Percentiles rank a stretch among this genome's conserved stretches.
Conservation (phyloP, 2,797 vertebrate species). For the Vultur gryphus region DNA sequence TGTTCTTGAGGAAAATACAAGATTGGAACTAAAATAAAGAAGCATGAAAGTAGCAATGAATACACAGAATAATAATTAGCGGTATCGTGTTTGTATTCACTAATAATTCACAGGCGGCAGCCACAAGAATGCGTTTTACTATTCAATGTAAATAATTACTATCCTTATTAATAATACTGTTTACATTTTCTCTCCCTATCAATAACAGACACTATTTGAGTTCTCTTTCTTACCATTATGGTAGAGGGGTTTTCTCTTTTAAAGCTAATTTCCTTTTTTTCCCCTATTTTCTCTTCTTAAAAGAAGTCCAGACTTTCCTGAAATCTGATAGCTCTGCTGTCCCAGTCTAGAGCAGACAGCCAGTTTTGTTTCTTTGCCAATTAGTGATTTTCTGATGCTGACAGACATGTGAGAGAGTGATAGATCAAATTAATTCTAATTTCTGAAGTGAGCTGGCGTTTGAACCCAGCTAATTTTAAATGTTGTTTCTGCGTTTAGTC, state of each 20-base stretch:
- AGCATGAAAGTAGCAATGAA: neutral
- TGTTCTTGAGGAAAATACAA: neutral
- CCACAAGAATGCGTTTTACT: neutral
- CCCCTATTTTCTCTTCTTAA: neutral
- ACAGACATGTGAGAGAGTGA: neutral
- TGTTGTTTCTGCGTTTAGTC: neutral
- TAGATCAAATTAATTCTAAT: slow-evolving; percentile 47
- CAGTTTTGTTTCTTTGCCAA: neutral
- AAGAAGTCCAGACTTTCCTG: neutral
- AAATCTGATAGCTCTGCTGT: neutral
- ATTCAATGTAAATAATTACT: neutral
- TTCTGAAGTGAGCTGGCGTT: slow-evolving; percentile 28
- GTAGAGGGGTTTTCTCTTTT: neutral
- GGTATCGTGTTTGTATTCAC: neutral
- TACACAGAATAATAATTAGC: neutral
- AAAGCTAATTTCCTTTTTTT: neutral
- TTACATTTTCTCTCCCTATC: neutral
- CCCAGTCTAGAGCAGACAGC: neutral
- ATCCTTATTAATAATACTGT: neutral
- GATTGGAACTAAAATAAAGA: neutral
- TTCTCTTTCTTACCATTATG: neutral
- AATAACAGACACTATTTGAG: neutral
- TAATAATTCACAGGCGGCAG: neutral
- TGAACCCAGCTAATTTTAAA: slow-evolving; percentile 8
- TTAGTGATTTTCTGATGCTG: slow-evolving; percentile 21